These are phyloP conservation scores for Micromussa lordhowensis DNA, from an alignment of 92 coral and sea anemone genomes.

Conservation along the genomic window DNA sequence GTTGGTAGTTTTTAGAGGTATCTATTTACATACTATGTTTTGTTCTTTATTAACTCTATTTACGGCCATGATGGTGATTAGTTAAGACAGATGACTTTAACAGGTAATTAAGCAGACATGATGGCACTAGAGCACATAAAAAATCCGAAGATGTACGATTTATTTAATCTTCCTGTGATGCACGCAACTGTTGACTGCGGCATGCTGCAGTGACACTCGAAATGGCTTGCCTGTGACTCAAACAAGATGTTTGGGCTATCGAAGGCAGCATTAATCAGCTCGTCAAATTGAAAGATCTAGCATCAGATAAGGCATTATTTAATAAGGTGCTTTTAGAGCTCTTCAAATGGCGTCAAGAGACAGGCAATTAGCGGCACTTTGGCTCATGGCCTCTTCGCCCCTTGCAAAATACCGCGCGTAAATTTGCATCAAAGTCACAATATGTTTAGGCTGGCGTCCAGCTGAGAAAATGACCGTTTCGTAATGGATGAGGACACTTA, in stretches of 20 bases:
- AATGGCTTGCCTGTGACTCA: background rate
- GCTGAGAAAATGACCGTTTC: slow-evolving; percentile 34
- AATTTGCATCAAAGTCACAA: slow-evolving; percentile 9
- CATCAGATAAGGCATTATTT: slow-evolving; percentile 15
- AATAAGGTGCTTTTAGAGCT: slow-evolving; percentile 24
- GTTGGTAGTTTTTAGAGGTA: background rate
- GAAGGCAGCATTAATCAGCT: slow-evolving; percentile 3
- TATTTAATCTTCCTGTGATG: background rate
- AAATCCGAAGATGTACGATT: background rate
- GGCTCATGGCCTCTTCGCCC: background rate
- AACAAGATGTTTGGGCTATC: background rate
- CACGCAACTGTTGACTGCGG: background rate
- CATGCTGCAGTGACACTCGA: background rate
- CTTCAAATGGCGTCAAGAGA: background rate
- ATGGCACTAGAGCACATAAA: background rate
- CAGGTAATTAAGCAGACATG: background rate
- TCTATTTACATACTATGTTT: background rate
- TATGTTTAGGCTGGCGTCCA: background rate
- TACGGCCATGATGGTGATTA: background rate
- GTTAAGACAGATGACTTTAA: slow-evolving; percentile 3
- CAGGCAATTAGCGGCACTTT: background rate
- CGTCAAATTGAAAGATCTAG: background rate
- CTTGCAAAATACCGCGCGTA: background rate
- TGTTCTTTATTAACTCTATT: background rate
- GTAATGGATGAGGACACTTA: background rate